Evolutionary conservation across 1,140 invertebrate genomes (phyloP), one percentile per base, ranked within the genome.

Genomic region (Thalassaphorura encarpata): DNA sequence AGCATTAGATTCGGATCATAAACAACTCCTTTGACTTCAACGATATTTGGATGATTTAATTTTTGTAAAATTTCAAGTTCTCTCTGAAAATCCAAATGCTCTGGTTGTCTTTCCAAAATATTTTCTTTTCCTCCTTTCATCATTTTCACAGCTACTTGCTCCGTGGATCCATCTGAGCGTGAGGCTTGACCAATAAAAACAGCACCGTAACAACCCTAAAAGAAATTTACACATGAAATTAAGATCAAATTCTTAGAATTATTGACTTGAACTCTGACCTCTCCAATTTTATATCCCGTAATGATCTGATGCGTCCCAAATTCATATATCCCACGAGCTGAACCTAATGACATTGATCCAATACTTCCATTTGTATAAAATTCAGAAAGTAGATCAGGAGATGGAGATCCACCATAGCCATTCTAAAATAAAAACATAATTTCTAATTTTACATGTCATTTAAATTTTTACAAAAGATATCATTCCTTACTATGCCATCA

Each of bases 1-100:
- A n/a, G n/a, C n/a, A n/a, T n/a, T n/a, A n/a, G n/a, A n/a, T n/a
- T n/a, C n/a, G n/a, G n/a, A 43, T 85, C 81, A 60, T 83, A 78
- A 15, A 86, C 80, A 48, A 87, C 83, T 15, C 84, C 87, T 45
- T 86, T 78, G 61, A 93, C 89, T 71, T 85, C 78, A 0, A 93
- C 88, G 58, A 94, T 87, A 69, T 93, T 93, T 40, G 77, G 78
- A 73, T 93, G 90, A 58, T 83, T 78, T 21, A 94, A 70, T 0
- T 76, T 79, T 81, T 85, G 64, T 82, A 89, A 86, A 24, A 89
- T 88, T 23, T 64, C 48, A 24, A 72, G 63, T 47, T 71, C 71
- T 31, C 63, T 40, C 31, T 61, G 33, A 23, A 67, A 59, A 45
- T 69, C 68, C 31, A 60, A 5, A 52, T 53, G 55, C 24, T 50